Conservation (phyloP, 92 coral and sea anemone species). For the Zoanthus solanderi region DNA sequence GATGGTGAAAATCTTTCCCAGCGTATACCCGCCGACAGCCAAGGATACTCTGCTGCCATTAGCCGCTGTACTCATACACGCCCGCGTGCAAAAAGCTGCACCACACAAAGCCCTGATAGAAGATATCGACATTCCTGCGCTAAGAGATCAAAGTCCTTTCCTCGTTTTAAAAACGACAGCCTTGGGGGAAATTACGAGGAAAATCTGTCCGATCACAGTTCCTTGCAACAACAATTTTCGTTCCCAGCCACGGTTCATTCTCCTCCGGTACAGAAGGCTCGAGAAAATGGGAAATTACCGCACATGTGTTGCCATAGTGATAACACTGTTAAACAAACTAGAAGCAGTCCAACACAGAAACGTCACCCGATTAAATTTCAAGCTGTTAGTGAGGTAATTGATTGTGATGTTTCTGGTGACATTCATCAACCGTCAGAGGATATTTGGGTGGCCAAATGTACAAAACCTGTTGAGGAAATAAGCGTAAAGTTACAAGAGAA, state of each 20-base stretch:
- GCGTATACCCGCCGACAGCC: not conserved
- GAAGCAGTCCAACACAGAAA: not conserved
- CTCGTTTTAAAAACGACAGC: slow-evolving; percentile 1
- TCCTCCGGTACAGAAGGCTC: not conserved
- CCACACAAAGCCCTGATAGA: not conserved
- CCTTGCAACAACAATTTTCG: not conserved
- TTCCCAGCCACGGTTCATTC: slow-evolving; percentile 21
- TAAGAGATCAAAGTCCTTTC: slow-evolving; percentile 24
- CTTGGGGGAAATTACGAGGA: not conserved
- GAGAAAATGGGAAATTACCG: not conserved
- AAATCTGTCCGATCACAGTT: not conserved
- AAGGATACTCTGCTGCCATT: not conserved
- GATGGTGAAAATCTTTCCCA: not conserved
- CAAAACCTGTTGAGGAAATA: not conserved
- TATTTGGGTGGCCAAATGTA: slow-evolving; percentile 20
- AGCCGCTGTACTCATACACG: not conserved
- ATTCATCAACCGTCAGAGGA: not conserved
- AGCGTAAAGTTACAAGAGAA: not conserved
- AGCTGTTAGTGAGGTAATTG: not conserved
- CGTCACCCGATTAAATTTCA: not conserved
- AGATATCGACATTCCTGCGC: not conserved
- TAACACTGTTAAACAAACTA: not conserved
- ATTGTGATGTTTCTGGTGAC: not conserved
- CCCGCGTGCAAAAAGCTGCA: slow-evolving; percentile 4
- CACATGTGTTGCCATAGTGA: slow-evolving; percentile 13